phyloP scores from a whole-genome alignment of 2,888 invertebrate genomes.

The Melipona bicolor region DNA sequence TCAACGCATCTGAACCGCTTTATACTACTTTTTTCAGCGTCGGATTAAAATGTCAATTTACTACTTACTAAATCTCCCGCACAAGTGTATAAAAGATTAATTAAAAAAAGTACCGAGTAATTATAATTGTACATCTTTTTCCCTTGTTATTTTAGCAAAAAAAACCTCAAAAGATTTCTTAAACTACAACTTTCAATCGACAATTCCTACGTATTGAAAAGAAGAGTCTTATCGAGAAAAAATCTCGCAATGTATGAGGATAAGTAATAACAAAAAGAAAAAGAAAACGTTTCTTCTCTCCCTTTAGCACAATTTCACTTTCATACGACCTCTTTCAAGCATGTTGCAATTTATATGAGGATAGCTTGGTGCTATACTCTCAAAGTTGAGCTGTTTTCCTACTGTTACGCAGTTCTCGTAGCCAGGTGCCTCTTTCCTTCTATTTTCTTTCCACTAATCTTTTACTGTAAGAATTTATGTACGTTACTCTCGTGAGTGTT shows the following conservation, averaged over 20 bases:
- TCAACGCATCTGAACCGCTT: neutral
- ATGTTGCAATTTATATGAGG: conserved; percentile 22
- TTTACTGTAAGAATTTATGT: conserved; percentile 69
- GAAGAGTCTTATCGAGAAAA: neutral
- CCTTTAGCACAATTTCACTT: conserved; percentile 27
- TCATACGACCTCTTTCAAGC: conserved; percentile 32
- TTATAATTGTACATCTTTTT: neutral
- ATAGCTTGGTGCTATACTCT: conserved; percentile 30
- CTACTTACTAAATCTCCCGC: neutral
- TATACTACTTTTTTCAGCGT: neutral
- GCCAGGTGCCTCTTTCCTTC: neutral
- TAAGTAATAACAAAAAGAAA: conserved; percentile 42
- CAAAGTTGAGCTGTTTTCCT: conserved; percentile 35
- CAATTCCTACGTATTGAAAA: conserved; percentile 12
- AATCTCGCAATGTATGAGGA: neutral
- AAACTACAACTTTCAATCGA: conserved; percentile 5
- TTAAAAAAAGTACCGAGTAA: neutral
- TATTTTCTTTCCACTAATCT: conserved; percentile 51
- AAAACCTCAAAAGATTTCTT: neutral
- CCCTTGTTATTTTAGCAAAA: neutral
- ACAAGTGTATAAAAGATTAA: neutral
- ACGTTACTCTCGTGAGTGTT: conserved; percentile 50
- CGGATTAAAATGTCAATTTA: neutral
- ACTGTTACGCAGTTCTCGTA: neutral
- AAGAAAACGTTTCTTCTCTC: conserved; percentile 36